Percentiles rank a stretch among this genome's conserved stretches.
phyloP scores from a whole-genome alignment of 1,140 invertebrate genomes.

The Heliconius eleuchia region DNA sequence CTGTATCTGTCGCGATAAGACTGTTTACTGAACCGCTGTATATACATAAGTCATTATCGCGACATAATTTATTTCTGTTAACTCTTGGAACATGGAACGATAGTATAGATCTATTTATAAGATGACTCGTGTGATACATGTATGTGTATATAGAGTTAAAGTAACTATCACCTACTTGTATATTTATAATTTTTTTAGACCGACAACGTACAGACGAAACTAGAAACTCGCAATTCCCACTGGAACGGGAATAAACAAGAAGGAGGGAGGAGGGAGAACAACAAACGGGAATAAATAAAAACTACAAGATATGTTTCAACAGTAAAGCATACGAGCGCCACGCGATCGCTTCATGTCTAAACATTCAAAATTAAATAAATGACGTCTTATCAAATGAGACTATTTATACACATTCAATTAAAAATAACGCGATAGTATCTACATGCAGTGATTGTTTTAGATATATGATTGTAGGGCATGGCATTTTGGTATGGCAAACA shows the following conservation, averaged over 20 bases:
- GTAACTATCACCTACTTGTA: background rate
- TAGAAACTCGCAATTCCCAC: too few relatives aligned
- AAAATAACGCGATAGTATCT: background rate
- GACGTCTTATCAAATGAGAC: constrained; percentile 8
- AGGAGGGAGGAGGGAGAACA: too few relatives aligned
- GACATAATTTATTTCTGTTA: constrained; percentile 24
- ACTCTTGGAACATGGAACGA: constrained; percentile 10
- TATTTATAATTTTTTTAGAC: too few relatives aligned
- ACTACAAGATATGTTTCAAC: background rate
- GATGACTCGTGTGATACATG: background rate
- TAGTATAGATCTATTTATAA: constrained; percentile 11
- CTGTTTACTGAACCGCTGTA: constrained; percentile 19
- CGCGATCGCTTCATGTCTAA: background rate
- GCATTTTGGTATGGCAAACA: background rate
- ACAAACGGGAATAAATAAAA: too few relatives aligned
- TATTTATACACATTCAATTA: constrained; percentile 2
- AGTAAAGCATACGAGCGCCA: constrained; percentile 1
- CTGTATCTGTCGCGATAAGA: constrained; percentile 14
- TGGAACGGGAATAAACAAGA: too few relatives aligned
- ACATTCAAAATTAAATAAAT: constrained; percentile 12
- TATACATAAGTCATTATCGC: constrained; percentile 17
- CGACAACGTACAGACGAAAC: too few relatives aligned
- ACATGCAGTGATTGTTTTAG: background rate
- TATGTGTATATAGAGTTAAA: background rate
- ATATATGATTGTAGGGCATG: background rate